Evolutionary conservation across 2,888 invertebrate species (phyloP).

Genomic region (Drosophila setosimentum): DNA sequence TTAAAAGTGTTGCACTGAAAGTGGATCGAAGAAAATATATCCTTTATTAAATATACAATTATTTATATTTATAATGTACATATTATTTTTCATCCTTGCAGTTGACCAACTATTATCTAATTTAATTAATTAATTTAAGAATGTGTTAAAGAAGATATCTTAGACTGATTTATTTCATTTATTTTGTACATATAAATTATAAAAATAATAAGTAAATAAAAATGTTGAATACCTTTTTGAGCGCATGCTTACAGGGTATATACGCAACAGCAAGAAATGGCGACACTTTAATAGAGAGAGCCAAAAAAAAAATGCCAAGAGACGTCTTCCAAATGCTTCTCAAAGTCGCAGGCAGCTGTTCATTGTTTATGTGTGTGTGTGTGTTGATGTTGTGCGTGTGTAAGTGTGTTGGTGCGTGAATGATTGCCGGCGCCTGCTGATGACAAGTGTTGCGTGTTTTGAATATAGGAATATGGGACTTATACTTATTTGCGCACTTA

Average conservation of each 20-base stretch:
- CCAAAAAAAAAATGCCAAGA: constrained; percentile 29
- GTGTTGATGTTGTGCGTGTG: constrained; percentile 2
- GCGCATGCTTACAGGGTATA: constrained; percentile 20
- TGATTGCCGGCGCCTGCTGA: constrained; percentile 76
- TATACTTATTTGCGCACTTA: constrained; percentile 24
- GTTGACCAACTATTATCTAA: neutral
- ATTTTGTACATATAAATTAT: neutral
- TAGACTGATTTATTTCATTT: neutral
- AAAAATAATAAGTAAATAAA: neutral
- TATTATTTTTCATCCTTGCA: neutral
- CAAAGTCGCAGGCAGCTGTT: constrained; percentile 42
- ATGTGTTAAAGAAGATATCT: neutral
- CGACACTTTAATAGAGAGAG: constrained; percentile 53
- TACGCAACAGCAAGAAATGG: constrained; percentile 22
- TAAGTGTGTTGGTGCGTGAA: constrained; percentile 48
- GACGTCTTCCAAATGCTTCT: constrained; percentile 38
- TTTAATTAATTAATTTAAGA: neutral
- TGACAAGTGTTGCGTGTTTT: constrained; percentile 81
- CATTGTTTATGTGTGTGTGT: constrained; percentile 44
- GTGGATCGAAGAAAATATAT: neutral
- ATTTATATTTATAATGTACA: neutral
- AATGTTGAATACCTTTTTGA: neutral
- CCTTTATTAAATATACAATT: neutral
- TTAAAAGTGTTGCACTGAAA: neutral
- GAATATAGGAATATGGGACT: constrained; percentile 66